These are phyloP conservation scores for Strigamia crassipes DNA, from an alignment of 2,888 invertebrate genomes.

Conservation along the genomic window DNA sequence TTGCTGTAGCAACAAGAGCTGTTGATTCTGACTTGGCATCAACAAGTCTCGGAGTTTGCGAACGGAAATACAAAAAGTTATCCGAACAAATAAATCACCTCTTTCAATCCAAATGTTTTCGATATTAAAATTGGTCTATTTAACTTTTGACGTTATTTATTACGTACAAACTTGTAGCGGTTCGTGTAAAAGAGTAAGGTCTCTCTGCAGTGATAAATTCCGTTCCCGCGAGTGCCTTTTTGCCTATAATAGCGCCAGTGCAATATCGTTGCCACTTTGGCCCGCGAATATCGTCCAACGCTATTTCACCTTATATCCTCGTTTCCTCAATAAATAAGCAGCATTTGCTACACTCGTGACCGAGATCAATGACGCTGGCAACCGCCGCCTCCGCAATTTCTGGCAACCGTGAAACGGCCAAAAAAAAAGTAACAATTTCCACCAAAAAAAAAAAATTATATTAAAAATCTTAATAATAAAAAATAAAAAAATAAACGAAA, in stretches of 20 bases:
- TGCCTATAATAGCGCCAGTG: constrained; percentile 3
- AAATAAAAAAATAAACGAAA: not conserved
- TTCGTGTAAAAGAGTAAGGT: constrained; percentile 2
- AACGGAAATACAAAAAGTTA: not conserved
- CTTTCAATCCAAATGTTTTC: not conserved
- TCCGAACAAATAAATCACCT: not conserved
- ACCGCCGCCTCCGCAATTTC: constrained; percentile 1
- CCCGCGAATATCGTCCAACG: constrained; percentile 32
- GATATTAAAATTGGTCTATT: not conserved
- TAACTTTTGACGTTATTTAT: not conserved
- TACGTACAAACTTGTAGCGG: constrained; percentile 16
- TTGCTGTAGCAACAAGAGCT: not conserved
- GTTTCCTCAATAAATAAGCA: constrained; percentile 40
- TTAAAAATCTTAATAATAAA: not conserved
- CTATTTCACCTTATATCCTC: constrained; percentile 38
- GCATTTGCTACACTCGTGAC: constrained; percentile 32
- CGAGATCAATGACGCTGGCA: constrained; percentile 9
- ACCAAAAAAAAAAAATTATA: not conserved
- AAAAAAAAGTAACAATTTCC: not conserved
- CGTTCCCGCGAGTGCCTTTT: constrained; percentile 35
- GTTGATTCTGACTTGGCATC: constrained; percentile 3
- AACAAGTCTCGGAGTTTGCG: not conserved
- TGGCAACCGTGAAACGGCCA: not conserved
- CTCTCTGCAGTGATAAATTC: constrained; percentile 29
- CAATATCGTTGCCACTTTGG: constrained; percentile 40